A percentile compares a stretch with the other conserved stretches of the same genome.
These are phyloP conservation scores for Pantelozetes paolii DNA, from an alignment of 2,888 invertebrate genomes.

Conservation along the genomic window DNA sequence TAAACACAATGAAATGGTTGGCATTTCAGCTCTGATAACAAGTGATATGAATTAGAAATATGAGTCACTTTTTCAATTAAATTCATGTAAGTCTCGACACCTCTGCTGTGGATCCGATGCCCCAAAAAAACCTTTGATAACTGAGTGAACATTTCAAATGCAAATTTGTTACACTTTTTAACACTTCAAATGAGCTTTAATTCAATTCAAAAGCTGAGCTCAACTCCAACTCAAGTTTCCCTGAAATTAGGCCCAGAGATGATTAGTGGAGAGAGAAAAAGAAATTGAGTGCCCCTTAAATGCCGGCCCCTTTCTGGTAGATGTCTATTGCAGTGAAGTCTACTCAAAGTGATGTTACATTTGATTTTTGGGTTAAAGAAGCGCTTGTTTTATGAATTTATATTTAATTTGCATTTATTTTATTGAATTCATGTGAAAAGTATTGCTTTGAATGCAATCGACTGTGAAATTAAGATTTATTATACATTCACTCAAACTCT, in stretches of 20 bases:
- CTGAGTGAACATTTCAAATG: slow-evolving; percentile 13
- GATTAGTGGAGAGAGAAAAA: background rate
- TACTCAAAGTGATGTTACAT: background rate
- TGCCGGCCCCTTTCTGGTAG: background rate
- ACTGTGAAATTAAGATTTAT: too few relatives aligned
- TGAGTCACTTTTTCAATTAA: slow-evolving; percentile 21
- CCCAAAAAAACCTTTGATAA: background rate
- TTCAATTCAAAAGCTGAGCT: background rate
- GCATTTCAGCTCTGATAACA: slow-evolving; percentile 3
- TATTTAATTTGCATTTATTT: background rate
- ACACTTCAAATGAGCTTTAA: background rate
- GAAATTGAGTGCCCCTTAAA: too few relatives aligned
- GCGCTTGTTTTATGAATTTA: background rate
- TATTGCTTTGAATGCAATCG: too few relatives aligned
- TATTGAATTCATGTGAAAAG: too few relatives aligned
- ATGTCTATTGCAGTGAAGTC: background rate
- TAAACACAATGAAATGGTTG: background rate
- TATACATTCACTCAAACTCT: too few relatives aligned
- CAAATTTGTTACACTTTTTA: slow-evolving; percentile 1
- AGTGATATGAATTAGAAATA: slow-evolving; percentile 23
- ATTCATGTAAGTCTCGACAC: background rate
- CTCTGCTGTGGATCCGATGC: background rate
- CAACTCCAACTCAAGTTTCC: too few relatives aligned
- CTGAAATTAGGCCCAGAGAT: background rate
- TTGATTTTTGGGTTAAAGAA: background rate